Evolutionary conservation across 2,797 vertebrate genomes (phyloP).

Genomic region (Pangasius djambal): DNA sequence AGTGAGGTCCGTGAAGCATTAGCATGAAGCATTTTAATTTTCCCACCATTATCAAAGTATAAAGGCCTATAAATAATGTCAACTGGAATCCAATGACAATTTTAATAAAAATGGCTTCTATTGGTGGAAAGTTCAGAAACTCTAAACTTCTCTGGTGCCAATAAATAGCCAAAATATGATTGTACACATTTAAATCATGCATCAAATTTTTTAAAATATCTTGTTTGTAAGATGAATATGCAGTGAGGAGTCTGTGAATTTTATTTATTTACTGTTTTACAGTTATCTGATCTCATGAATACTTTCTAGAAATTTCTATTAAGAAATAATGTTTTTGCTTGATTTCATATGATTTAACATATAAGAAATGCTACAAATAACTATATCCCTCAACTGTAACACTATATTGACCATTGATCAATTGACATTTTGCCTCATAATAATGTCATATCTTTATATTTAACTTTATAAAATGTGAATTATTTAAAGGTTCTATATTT

Average conservation of each 20-base stretch:
- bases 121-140: not conserved
- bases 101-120: not conserved
- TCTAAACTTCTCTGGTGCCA: not conserved
- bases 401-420: not conserved
- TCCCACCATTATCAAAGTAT: not conserved
- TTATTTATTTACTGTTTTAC: slow-evolving; percentile 9
- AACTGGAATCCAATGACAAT: not conserved
- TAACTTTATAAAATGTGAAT: not conserved
- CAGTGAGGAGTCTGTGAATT: not conserved
- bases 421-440: not conserved
- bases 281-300: not conserved
- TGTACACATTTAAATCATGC: not conserved
- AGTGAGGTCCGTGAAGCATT: not conserved
- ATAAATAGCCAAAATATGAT: not conserved
- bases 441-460: not conserved
- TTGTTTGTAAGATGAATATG: not conserved
- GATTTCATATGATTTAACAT: not conserved
- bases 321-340: not conserved
- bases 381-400: not conserved
- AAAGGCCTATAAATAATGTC: not conserved
- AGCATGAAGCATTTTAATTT: not conserved
- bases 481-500: slow-evolving; percentile 6
- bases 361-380: not conserved
- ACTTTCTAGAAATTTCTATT: not conserved
- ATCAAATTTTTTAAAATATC: not conserved